Conservation (phyloP, 2,888 invertebrate species). For the Drosophila anomelani region DNA sequence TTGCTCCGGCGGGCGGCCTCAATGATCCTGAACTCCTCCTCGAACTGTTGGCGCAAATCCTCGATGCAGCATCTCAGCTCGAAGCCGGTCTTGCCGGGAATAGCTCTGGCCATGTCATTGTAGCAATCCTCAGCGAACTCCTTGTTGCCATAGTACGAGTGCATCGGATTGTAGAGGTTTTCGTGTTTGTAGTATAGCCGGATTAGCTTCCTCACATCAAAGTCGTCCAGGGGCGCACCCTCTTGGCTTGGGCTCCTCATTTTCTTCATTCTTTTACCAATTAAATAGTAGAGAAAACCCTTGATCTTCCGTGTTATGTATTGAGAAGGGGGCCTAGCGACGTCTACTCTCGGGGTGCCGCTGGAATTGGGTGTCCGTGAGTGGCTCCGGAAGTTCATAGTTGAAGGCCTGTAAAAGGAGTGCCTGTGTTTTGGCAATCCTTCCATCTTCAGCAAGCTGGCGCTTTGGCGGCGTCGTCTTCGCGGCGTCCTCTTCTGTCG, state of each 20-base stretch:
- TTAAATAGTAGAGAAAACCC: slow-evolving; percentile 2
- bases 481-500: slow-evolving; percentile 19
- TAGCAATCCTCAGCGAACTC: slow-evolving; percentile 49
- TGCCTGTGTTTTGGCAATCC: slow-evolving; percentile 49
- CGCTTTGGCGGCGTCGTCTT: slow-evolving; percentile 51
- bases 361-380: slow-evolving; percentile 4
- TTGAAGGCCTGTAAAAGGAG: slow-evolving; percentile 57
- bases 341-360: neutral
- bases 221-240: slow-evolving; percentile 4
- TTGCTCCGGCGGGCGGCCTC: slow-evolving; percentile 21
- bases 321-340: neutral
- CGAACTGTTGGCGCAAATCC: slow-evolving; percentile 47
- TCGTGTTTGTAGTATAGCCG: slow-evolving; percentile 45
- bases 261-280: neutral
- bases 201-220: slow-evolving; percentile 51
- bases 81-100: slow-evolving; percentile 23
- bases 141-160: slow-evolving; percentile 50
- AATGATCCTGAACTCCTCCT: slow-evolving; percentile 51
- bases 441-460: slow-evolving; percentile 57
- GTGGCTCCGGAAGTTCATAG: slow-evolving; percentile 36
- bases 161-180: slow-evolving; percentile 52
- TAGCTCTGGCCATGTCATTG: slow-evolving; percentile 42
- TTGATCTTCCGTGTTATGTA: neutral
- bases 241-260: neutral
- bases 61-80: slow-evolving; percentile 39